Percentiles rank a stretch among this genome's conserved stretches.
These are phyloP conservation scores for Scylla paramamosain DNA, from an alignment of 1,140 invertebrate species.

Conservation along the genomic window DNA sequence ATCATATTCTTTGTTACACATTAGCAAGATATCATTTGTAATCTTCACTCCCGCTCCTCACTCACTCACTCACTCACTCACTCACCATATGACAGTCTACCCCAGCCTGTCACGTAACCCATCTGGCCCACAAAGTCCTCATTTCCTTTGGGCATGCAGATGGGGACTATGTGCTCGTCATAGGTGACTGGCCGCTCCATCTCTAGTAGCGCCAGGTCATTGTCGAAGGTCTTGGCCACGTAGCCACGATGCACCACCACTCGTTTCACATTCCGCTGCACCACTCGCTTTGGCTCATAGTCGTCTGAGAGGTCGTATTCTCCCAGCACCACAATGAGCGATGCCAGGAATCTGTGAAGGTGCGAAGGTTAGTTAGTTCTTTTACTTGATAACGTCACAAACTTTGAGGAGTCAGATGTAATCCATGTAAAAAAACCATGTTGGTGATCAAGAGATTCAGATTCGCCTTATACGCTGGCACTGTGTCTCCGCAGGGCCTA, in stretches of 20 bases:
- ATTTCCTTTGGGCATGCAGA: constrained; percentile 92
- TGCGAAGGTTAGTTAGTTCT: too few species aligned
- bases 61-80: constrained; percentile 12
- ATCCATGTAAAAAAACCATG: too few species aligned
- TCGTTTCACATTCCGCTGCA: constrained; percentile 90
- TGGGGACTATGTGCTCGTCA: constrained; percentile 93
- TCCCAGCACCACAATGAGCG: constrained; percentile 93
- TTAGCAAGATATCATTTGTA: too few species aligned
- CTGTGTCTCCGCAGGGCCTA: too few species aligned
- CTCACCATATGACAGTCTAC: constrained; percentile 84
- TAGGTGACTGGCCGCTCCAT: constrained; percentile 91
- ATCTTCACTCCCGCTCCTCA: background rate
- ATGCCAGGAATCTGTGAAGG: constrained; percentile 88
- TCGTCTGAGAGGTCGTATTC: constrained; percentile 94
- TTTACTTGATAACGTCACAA: too few species aligned
- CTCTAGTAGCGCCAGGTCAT: constrained; percentile 92
- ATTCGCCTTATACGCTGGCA: too few species aligned
- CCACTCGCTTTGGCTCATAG: constrained; percentile 87
- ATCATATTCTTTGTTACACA: too few species aligned
- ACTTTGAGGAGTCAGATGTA: too few species aligned
- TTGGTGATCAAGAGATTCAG: too few species aligned
- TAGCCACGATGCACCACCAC: constrained; percentile 94
- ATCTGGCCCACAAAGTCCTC: constrained; percentile 90
- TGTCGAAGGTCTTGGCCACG: constrained; percentile 94
- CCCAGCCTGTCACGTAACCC: constrained; percentile 92